Base-by-base conservation (phyloP, 2,888 invertebrate species). In the Ennomos quercinarius region DNA sequence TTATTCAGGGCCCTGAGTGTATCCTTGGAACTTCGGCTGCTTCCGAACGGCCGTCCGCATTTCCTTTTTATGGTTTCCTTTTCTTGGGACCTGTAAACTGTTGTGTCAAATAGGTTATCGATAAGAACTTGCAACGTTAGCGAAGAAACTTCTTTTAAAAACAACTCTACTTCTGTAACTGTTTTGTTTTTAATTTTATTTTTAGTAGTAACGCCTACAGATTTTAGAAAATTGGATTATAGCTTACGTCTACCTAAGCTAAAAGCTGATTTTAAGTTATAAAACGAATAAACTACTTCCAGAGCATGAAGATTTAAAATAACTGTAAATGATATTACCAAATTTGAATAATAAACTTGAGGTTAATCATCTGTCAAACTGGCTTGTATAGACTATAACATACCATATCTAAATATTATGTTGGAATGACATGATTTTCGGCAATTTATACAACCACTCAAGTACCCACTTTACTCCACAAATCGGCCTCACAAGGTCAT, bases 1-100 rank as follows among this genome's bases (percentile, higher is more conserved):
- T 91, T 91, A 91, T 91, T 89, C 91, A 87, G 84, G 87, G 85
- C 77, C 81, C 77, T 73, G 78, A 76, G 62, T 66, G 72, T 74
- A 80, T 76, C 90, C 88, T 90, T 87, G 84, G 77, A 85, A 88
- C 76, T 87, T 84, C 74, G 67, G 75, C 76, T 74, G 80, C 84
- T 87, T 81, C 76, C 71, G 72, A 82, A 81, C 71, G 75, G 74
- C 71, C 76, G 77, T 76, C 78, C 78, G 78, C 79, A 83, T 81
- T 76, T 73, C 76, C 76, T 78, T 84, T 87, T 89, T 85, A 86
- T 80, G 78, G 78, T 79, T 83, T 82, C 79, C 60, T 64, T 57
- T 60, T 60, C 64, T 53, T 38, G 61, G 63, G 61, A 65, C 60
- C 54, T 62, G 69, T 55, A 55, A 58, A 69, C 62, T 67, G 69